Base-by-base conservation (phyloP, 1,140 invertebrate genomes). In the Conus betulinus region DNA sequence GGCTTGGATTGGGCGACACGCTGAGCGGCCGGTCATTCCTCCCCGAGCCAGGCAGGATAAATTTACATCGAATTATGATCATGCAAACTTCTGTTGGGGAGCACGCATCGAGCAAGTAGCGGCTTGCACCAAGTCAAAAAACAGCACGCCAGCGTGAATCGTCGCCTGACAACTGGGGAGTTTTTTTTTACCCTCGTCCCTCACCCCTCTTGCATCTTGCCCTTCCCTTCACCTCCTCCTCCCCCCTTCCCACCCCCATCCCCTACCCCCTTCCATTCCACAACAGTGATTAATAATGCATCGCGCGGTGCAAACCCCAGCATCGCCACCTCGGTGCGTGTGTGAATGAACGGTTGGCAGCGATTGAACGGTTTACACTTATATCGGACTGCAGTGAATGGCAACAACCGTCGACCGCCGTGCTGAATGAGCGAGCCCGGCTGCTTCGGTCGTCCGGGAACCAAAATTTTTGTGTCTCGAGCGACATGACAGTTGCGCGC, bases 21-120 rank as follows among this genome's bases (percentile, higher is more conserved):
- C 67, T 51, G 55, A 63, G 83, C 55, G 63, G 67, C 15, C 67
- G 67, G 67, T 74, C 84, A 76, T 85, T 85, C 84, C 67, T 83
- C 63, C 39, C 71, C 67, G 63, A 39, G 76, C 76, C 76, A 27
- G 84, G 84, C 84, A n/a, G 17, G 67, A 85, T 85, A 85, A 85
- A 85, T 85, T 85, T 85, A 85, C 84, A 78, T 78, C 25, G 25
- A 27, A 78, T 78, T 78, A 78, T 78, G 25, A 78, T 78, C 39
- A 78, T 78, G 76, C 76, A 78, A 78, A 51, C 76, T 78, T 78
- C 76, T 78, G 76, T 51, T 85, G 51, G 84, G 63, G 67, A 53
- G 63, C 84, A 85, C 51, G 84, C 84, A 53, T 23, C 67, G 13
- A 71, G 20, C 67, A 6, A 53, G 63, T 11, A 27, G 76, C n/a